These are phyloP conservation scores for Selenia dentaria DNA, from an alignment of 2,888 invertebrate species.

Conservation along the genomic window DNA sequence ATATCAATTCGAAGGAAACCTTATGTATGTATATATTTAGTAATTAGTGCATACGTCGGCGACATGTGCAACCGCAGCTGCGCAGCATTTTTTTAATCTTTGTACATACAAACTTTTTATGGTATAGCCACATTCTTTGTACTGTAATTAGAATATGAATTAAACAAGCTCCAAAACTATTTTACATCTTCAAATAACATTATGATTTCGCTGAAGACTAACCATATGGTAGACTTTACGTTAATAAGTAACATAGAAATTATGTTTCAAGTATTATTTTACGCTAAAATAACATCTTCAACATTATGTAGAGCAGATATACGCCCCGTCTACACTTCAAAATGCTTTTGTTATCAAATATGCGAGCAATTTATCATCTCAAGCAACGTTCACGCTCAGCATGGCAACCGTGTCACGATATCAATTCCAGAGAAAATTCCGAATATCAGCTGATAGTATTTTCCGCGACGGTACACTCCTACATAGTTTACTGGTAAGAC, in stretches of 20 bases:
- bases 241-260: not conserved
- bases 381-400: constrained; percentile 34
- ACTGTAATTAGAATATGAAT: not conserved
- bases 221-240: not conserved
- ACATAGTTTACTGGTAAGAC: constrained; percentile 30
- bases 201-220: not conserved
- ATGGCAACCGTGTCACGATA: constrained; percentile 34
- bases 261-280: constrained; percentile 1
- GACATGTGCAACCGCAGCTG: constrained; percentile 50
- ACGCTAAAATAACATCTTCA: constrained; percentile 15
- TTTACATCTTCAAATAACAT: not conserved
- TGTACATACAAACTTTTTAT: not conserved
- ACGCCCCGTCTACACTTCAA: constrained; percentile 13
- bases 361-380: constrained; percentile 24
- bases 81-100: constrained; percentile 19
- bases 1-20: constrained; percentile 43
- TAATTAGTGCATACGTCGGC: constrained; percentile 37
- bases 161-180: not conserved
- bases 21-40: constrained; percentile 46
- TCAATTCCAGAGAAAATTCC: constrained; percentile 39
- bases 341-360: constrained; percentile 26
- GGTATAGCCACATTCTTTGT: no score
- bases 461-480: constrained; percentile 55
- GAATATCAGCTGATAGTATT: constrained; percentile 52
- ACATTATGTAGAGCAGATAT: constrained; percentile 12